Base-by-base conservation (phyloP, 2,888 invertebrate genomes). In the Drosophila neonasuta region DNA sequence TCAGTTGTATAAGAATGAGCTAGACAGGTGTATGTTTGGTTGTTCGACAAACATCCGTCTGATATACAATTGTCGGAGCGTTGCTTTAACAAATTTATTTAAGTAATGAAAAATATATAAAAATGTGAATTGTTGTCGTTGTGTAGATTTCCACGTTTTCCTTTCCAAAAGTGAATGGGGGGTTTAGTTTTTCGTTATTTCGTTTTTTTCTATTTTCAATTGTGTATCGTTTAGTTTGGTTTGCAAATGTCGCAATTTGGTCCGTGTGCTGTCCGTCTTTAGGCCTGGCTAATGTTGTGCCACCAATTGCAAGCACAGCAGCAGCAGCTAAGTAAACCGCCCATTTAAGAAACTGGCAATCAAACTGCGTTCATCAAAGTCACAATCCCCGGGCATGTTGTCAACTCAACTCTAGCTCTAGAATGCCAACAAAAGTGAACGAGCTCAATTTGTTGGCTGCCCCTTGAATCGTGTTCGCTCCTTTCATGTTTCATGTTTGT, bases 211-310 rank as follows among this genome's bases (percentile, higher is more conserved):
- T 36, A n/a, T 55, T 44, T 45, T 42, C 44, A 55, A 61, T 67
- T 71, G 76, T 71, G 76, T 75, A 72, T 45, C 75, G 36, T 58
- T 70, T 65, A 67, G 72, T 72, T 69, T 11, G n/a, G 36, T 58
- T 79, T 77, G 85, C 85, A 84, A 84, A 79, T 81, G 81, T 86
- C 79, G 81, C 86, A 81, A 81, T 80, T 64, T 71, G 46, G 56
- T 57, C 56, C 45, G 46, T 61, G 62, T 44, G 42, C 46, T 32
- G 57, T 15, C 62, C 39, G 39, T 55, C 44, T 64, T 24, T 58
- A 52, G 44, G 44, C 56, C 54, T 20, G 67, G 60, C 73, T 45
- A 42, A 51, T 54, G 42, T 64, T 45, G 45, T 29, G 76, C 67
- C 63, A 45, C 5, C 46, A 70, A 64, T 20, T 13, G 45, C 45